Base-by-base conservation (phyloP, 2,113 vertebrate species). In the Mustela lutreola region DNA sequence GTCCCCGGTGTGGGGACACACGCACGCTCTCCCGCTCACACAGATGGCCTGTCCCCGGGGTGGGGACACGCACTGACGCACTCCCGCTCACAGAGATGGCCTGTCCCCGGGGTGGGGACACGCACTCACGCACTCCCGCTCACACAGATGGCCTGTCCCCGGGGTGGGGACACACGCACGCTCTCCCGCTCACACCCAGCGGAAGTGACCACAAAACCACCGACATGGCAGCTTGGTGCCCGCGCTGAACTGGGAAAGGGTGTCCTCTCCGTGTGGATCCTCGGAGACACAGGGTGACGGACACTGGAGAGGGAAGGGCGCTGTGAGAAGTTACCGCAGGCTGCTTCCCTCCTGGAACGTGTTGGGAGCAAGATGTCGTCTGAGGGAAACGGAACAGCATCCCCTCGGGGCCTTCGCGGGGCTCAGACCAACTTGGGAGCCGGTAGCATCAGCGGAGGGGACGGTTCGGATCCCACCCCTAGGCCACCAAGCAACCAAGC, bases 191-290 rank as follows among this genome's bases (percentile, higher is more conserved):
- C 58, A 45, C 5, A 53, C 33, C 14, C 12, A 90, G n/a, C 33
- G 1, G 24, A 81, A 70, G 28, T 8, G 7, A 48, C 28, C 12
- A 33, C 9, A 81, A 15, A 39, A 26, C 81, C 88, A 31, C 4
- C 22, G 2, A 63, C 53, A 33, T 0, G 2, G 6, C 7, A 12
- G 5, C 19, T 56, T 12, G 4, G 15, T 12, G 9, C 22, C 45
- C 42, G 24, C 7, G 0, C 7, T 67, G 28, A 85, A 48, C 28
- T n/a, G 82, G 16, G 2, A 21, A 33, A 50, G 11, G 12, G 19
- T 28, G 39, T 28, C 53, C 33, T 7, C 22, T 33, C 22, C 22
- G 16, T 62, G 28, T 19, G 22, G n/a, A 26, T 0, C 12, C 21
- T 84, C 36, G 19, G 4, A 31, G 22, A 58, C 87, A 50, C 6